Conservation (phyloP, 23 tunicate genomes). For the Aplidium turbinatum region DNA sequence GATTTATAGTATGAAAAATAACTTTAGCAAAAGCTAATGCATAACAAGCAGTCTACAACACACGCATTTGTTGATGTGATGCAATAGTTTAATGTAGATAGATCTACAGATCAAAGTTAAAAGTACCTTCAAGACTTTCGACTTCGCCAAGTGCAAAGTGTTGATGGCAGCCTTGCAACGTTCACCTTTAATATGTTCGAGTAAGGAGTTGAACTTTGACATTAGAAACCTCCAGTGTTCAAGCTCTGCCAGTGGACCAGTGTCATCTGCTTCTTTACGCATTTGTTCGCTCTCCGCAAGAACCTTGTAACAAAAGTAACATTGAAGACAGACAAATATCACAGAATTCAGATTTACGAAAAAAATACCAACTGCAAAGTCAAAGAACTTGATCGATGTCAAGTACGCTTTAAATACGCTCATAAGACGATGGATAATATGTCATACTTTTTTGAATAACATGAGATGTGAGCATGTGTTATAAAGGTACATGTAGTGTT, state of each 20-base stretch:
- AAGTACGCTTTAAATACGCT: no score
- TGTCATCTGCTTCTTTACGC: slow-evolving; percentile 99
- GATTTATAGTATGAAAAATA: no score
- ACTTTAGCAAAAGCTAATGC: no score
- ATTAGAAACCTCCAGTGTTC: slow-evolving; percentile 99
- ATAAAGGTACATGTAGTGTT: no score
- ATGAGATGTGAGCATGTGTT: no score
- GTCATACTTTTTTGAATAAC: no score
- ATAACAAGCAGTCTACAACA: no score
- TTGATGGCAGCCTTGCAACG: slow-evolving; percentile 89
- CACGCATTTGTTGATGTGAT: neutral
- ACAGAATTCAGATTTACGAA: neutral
- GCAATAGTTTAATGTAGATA: neutral
- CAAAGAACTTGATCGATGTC: no score
- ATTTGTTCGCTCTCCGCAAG: slow-evolving; percentile 97
- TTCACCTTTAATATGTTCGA: slow-evolving; percentile 81
- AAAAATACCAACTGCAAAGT: no score
- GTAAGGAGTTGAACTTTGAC: slow-evolving; percentile 96
- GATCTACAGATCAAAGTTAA: neutral
- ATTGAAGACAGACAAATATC: neutral
- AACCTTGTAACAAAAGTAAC: slow-evolving; percentile 38
- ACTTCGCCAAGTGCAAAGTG: slow-evolving; percentile 86
- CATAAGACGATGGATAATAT: no score
- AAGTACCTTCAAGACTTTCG: slow-evolving; percentile 72
- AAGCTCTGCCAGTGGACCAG: slow-evolving; percentile 98